Evolutionary conservation across 1,140 invertebrate species (phyloP).

Genomic region (Nixonia krombeini): DNA sequence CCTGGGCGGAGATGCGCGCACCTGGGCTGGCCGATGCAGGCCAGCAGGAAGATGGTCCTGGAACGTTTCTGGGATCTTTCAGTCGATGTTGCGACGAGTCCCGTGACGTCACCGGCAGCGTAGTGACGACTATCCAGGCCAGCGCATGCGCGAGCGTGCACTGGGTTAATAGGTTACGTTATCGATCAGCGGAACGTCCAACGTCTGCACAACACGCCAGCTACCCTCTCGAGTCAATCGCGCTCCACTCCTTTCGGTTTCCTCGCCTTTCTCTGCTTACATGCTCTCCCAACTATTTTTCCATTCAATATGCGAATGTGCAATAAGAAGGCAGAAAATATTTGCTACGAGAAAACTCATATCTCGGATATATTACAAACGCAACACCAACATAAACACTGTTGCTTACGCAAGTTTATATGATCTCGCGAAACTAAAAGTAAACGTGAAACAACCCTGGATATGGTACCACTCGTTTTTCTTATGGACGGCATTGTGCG

Average conservation of each 20-base stretch:
- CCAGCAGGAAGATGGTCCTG: slow-evolving; percentile 45
- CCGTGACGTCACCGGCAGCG: slow-evolving; percentile 47
- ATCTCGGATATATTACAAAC: too few species aligned
- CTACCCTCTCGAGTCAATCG: slow-evolving; percentile 41
- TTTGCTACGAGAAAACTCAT: too few species aligned
- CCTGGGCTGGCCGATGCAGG: slow-evolving; percentile 41
- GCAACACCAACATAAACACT: too few species aligned
- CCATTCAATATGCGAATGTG: not conserved
- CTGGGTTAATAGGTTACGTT: slow-evolving; percentile 62
- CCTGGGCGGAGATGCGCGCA: slow-evolving; percentile 28
- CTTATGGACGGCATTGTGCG: too few species aligned
- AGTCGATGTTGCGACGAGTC: slow-evolving; percentile 49
- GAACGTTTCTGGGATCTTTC: slow-evolving; percentile 46
- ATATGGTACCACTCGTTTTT: too few species aligned
- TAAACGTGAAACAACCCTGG: too few species aligned
- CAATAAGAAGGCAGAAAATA: not conserved
- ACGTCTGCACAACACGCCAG: slow-evolving; percentile 37
- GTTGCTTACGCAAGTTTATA: too few species aligned
- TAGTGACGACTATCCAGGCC: slow-evolving; percentile 43
- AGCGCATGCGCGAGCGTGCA: slow-evolving; percentile 45
- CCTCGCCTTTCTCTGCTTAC: not conserved
- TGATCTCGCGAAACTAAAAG: too few species aligned
- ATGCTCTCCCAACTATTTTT: not conserved
- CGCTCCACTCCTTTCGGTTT: slow-evolving; percentile 21
- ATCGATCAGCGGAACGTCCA: slow-evolving; percentile 51